Evolutionary conservation across 1,140 invertebrate species (phyloP), one percentile per base, ranked within the genome.

Genomic region (Rhyacophila brunnea): DNA sequence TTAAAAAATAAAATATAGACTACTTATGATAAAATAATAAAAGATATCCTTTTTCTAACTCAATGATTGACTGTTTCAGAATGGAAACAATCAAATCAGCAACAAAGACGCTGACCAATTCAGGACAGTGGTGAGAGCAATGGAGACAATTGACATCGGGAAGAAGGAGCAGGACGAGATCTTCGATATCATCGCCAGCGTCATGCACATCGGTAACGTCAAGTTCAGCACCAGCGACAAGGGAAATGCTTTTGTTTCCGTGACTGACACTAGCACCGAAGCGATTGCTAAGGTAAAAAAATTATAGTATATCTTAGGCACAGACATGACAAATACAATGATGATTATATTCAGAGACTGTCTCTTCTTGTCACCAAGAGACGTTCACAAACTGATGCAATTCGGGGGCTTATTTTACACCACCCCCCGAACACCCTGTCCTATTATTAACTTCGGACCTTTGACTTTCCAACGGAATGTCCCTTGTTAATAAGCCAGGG

Each of bases 161-260:
- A 70, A 81, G 10, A 66, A 74, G 11, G 88, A 90, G 64, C 89
- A 90, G 72, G 75, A 79, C 9, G 88, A 90, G 64, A 87, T 95
- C 57, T 90, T 92, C 68, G 74, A 78, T 10, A 88, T 91, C 55
- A 83, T 91, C 14, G 87, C 90, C 6, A 88, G 87, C 36, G 85
- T 94, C 13, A 77, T 95, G 40, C 89, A 92, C 67, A 79, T 94
- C 59, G 91, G 92, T 23, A 91, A 91, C 66, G 75, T 90, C 3
- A 81, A 81, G 38, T 90, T 90, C 67, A 72, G 71, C 6, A 78
- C 79, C 18, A 87, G 87, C 65, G 83, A 84, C 2, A 86, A 89
- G 35, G 85, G 86, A 6, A 74, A 78, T 52, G 85, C 86, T 2
- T 77, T 84, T 66, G 83, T 91, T 6, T 68, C 82, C 1, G 84